Base-by-base conservation (phyloP, 1,140 invertebrate species). In the Cardiocondyla obscurior region DNA sequence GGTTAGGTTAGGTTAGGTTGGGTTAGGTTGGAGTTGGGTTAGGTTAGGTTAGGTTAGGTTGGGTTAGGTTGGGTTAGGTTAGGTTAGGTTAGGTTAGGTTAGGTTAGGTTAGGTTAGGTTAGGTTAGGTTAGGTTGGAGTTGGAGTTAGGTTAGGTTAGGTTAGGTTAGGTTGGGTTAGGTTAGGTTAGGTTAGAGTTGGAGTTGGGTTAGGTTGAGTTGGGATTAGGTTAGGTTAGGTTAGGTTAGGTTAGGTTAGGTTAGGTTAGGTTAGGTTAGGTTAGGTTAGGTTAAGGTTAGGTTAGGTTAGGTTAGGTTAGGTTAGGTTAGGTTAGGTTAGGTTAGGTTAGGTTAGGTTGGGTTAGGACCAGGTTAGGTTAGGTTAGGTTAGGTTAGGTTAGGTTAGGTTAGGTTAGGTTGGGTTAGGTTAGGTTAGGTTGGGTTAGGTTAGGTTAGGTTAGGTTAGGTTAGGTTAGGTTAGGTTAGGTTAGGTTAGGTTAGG, bases 211-310 rank as follows among this genome's bases (percentile, higher is more conserved):
- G n/a, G n/a, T n/a, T 57, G 30, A 25, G 53, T 57, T 57, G 30
- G 53, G 53, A 46, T 57, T 57, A 57, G 57, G 57, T 58, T 58
- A 58, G 57, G 57, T 58, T 58, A 57, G 53, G 53, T 57, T 57
- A 57, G 53, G 57, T 58, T 58, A 58, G 57, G 57, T 58, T 58
- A 58, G 57, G 57, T 58, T 58, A n/a, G n/a, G n/a, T 49, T 49
- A 49, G 46, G 46, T 49, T 49, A 49, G 46, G 46, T 49, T 49
- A n/a, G n/a, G n/a, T n/a, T n/a, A n/a, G n/a, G n/a, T n/a, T n/a
- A n/a, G n/a, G n/a, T n/a, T n/a, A n/a, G n/a, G n/a, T n/a, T n/a
- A n/a, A 46, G n/a, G n/a, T n/a, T n/a, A n/a, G n/a, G n/a, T n/a
- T n/a, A n/a, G n/a, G n/a, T n/a, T n/a, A n/a, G n/a, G n/a, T n/a